A percentile compares a stretch with the other conserved stretches of the same genome.
Conservation (phyloP, 2,888 invertebrate genomes). For the Apamea monoglypha region DNA sequence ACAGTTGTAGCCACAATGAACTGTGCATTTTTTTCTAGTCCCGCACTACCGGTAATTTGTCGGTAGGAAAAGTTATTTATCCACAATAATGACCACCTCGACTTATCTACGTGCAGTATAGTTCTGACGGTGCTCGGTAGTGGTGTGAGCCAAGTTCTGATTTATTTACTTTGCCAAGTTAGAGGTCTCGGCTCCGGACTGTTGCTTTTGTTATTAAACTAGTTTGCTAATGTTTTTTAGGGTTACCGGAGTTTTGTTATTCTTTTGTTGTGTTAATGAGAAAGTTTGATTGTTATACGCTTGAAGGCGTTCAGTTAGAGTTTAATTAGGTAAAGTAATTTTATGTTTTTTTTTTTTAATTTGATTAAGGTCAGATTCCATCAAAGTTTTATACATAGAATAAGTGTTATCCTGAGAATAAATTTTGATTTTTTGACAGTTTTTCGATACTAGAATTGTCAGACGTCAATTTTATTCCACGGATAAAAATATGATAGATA, state of each 20-base stretch:
- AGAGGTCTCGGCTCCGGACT: constrained; percentile 49
- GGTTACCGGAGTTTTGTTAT: constrained; percentile 44
- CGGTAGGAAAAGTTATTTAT: constrained; percentile 80
- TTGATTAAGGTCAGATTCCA: no score
- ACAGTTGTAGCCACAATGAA: neutral
- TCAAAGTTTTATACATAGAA: no score
- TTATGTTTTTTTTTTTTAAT: no score
- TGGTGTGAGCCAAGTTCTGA: constrained; percentile 75
- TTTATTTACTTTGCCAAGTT: constrained; percentile 79
- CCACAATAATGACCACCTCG: constrained; percentile 82
- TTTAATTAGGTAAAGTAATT: constrained; percentile 13
- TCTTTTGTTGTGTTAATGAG: constrained; percentile 41
- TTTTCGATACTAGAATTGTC: no score
- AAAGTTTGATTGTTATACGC: constrained; percentile 35
- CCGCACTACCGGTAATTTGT: constrained; percentile 74
- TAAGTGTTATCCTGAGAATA: no score
- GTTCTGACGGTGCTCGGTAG: constrained; percentile 73
- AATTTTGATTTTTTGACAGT: no score
- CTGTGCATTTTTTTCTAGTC: constrained; percentile 42
- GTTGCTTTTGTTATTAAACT: constrained; percentile 63
- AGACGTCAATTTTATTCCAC: no score
- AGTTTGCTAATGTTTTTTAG: constrained; percentile 61
- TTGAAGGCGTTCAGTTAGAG: constrained; percentile 9
- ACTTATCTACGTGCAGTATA: constrained; percentile 78
- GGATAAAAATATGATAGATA: no score